Conservation (phyloP, 2,113 vertebrate species). For the Rostratula benghalensis region DNA sequence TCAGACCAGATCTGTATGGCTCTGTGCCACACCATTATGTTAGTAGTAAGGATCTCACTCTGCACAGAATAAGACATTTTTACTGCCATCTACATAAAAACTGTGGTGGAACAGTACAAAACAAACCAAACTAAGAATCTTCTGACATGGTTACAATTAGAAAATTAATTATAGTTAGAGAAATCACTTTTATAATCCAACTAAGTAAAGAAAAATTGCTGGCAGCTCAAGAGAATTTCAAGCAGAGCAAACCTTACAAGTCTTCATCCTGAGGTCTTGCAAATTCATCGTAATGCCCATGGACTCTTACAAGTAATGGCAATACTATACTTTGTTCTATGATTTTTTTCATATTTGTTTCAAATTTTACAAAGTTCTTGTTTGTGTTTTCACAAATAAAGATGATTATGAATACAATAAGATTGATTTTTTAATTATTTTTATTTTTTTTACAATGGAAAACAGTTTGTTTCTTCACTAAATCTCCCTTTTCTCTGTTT, state of each 20-base stretch:
- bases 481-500: not conserved
- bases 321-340: not conserved
- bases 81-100: not conserved
- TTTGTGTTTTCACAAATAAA: not conserved
- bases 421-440: too few relatives aligned
- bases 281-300: not conserved
- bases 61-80: not conserved
- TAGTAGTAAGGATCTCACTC: not conserved
- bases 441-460: not conserved
- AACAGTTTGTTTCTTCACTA: not conserved
- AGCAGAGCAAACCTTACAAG: not conserved
- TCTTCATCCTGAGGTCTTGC: not conserved
- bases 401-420: not conserved
- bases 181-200: not conserved
- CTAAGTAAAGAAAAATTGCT: not conserved
- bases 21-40: fast-evolving
- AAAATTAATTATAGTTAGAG: not conserved
- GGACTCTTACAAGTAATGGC: not conserved
- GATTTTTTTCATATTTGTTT: not conserved
- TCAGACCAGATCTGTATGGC: not conserved
- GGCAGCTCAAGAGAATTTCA: not conserved
- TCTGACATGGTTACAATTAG: not conserved
- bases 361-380: not conserved
- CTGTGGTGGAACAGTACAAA: not conserved
- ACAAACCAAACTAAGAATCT: not conserved